phyloP scores from a whole-genome alignment of 2,113 vertebrate genomes.

The Hipposideros armiger region DNA sequence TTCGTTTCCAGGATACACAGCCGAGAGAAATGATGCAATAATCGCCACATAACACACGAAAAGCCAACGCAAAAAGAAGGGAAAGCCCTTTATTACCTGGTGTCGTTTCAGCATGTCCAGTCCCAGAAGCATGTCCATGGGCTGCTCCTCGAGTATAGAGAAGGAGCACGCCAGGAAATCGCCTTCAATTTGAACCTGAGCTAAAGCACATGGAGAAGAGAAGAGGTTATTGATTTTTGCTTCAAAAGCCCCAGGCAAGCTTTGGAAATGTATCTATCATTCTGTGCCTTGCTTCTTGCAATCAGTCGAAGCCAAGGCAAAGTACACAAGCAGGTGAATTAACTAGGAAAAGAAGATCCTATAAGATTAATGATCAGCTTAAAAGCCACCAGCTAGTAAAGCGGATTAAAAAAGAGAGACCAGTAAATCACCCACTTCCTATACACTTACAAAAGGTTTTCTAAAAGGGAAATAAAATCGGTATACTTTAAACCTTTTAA shows the following conservation, averaged over 20 bases:
- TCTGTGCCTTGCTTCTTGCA: not conserved
- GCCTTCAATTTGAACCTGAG: slow-evolving; percentile 99
- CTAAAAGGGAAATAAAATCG: not conserved
- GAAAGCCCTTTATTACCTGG: slow-evolving; percentile 89
- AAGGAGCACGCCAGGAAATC: slow-evolving; percentile 98
- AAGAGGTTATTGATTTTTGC: not conserved
- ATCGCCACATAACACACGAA: not conserved
- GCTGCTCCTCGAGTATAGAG: slow-evolving; percentile 98
- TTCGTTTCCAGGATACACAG: not conserved
- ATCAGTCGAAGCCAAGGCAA: not conserved
- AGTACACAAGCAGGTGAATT: not conserved
- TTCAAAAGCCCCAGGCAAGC: not conserved
- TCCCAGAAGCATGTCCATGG: slow-evolving; percentile 99
- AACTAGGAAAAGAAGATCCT: not conserved
- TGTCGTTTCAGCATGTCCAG: slow-evolving; percentile 99
- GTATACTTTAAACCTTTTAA: not conserved
- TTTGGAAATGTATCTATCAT: not conserved
- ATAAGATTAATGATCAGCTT: not conserved
- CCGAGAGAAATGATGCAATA: not conserved
- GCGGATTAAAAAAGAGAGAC: not conserved
- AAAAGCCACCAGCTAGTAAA: not conserved
- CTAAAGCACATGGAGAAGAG: slow-evolving; percentile 84
- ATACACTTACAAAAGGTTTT: not conserved
- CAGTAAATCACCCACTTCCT: not conserved
- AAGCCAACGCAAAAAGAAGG: not conserved